Conservation (phyloP, 92 coral and sea anemone species). For the Blastomussa wellsi region DNA sequence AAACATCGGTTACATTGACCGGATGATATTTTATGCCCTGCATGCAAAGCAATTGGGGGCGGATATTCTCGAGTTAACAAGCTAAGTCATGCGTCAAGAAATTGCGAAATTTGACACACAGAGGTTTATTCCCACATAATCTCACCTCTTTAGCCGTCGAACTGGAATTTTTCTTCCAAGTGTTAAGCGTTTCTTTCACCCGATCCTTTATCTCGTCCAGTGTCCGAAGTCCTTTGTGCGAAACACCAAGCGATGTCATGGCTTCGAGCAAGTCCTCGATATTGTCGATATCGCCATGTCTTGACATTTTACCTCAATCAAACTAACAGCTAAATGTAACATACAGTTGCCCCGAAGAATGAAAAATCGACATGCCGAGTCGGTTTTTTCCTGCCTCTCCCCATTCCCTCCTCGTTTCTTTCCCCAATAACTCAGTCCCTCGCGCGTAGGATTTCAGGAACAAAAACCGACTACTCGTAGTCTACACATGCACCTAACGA, state of each 20-base stretch:
- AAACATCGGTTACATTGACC: not conserved
- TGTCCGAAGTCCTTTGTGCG: not conserved
- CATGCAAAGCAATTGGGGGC: not conserved
- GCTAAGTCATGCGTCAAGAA: not conserved
- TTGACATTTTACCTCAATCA: too few relatives aligned
- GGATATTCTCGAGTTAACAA: not conserved
- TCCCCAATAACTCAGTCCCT: too few relatives aligned
- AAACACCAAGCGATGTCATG: not conserved
- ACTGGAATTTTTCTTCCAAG: not conserved
- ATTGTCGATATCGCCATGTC: slow-evolving; percentile 1
- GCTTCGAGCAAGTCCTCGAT: not conserved
- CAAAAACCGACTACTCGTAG: too few relatives aligned
- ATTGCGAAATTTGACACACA: too few relatives aligned
- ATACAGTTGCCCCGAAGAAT: too few relatives aligned
- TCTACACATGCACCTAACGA: too few relatives aligned
- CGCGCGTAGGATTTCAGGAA: too few relatives aligned
- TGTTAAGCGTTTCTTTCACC: not conserved
- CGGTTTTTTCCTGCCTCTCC: too few relatives aligned
- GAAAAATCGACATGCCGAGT: too few relatives aligned
- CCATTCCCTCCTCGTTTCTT: too few relatives aligned
- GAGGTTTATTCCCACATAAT: not conserved
- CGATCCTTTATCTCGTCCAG: not conserved
- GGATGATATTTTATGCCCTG: not conserved
- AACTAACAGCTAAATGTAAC: too few relatives aligned
- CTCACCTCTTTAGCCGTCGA: not conserved